Base-by-base conservation (phyloP, 2,113 vertebrate species). In the Periophthalmus modestus region DNA sequence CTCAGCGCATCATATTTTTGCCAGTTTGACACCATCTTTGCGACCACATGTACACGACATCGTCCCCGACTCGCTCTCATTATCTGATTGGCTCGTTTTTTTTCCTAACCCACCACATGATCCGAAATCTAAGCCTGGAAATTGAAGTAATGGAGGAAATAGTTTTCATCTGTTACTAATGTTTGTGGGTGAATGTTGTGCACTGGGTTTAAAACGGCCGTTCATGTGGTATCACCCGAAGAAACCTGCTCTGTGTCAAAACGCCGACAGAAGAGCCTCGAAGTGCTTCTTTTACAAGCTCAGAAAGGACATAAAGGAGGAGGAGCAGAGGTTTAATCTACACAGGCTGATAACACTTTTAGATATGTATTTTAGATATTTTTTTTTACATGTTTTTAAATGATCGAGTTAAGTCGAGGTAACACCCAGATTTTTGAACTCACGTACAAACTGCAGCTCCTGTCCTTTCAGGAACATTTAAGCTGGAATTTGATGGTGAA, bases 131-230 rank as follows among this genome's bases (percentile, higher is more conserved):
- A 36, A 21, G 72, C 63, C 52, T 72, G 71, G 66, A 77, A 74
- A 80, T 43, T 69, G 46, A 21, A 14, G 70, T 75, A 85, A 89
- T 91, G 83, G 76, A 4, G 14, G 68, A 73, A 89, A 91, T 84
- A 82, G 75, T 81, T 86, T 62, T 90, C 89, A 85, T 39, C 76
- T 92, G 90, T 83, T 70, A 68, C 74, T 23, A 58, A 78, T 77
- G 69, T 74, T 72, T 48, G 71, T 55, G 61, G 81, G 86, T 85
- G 73, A 86, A 74, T 28, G 13, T 23, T 48, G 66, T 63, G 57
- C 73, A 46, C 16, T 48, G 59, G 69, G 67, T 73, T 82, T 47
- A 75, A 74, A 43, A 88, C 77, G 66, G 76, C 82, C 57, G 11
- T 59, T 63, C 55, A 13, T 59, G 67, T 50, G 48, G 13, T 66